These are phyloP conservation scores for Poecilia picta DNA, from an alignment of 2,797 vertebrate species.

Conservation along the genomic window DNA sequence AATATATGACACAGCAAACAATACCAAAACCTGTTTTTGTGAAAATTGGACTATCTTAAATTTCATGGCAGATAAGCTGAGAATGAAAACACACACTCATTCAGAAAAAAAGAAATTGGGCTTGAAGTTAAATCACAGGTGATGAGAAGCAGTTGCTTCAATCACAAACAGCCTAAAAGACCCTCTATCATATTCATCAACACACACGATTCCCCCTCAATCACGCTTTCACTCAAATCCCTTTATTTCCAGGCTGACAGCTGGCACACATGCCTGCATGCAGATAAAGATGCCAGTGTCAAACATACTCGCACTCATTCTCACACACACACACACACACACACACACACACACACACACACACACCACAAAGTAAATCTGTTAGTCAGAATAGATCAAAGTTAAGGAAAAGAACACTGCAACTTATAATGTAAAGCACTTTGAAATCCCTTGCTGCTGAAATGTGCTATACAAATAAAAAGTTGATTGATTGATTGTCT, in stretches of 20 bases:
- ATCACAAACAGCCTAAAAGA: constrained; percentile 39
- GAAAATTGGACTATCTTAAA: neutral
- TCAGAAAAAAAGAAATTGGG: neutral
- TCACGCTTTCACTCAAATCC: constrained; percentile 34
- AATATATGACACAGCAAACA: neutral
- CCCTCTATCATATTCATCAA: constrained; percentile 47
- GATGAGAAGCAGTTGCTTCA: constrained; percentile 38
- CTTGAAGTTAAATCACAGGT: constrained; percentile 34
- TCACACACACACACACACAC: neutral
- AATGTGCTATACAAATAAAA: no score
- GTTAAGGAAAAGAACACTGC: constrained; percentile 5
- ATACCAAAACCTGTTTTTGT: neutral
- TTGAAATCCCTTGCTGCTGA: no score
- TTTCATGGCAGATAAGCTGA: constrained; percentile 13
- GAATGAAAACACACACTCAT: constrained; percentile 5
- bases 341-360: neutral
- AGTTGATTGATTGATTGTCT: no score
- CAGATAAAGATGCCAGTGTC: constrained; percentile 30
- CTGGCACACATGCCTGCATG: constrained; percentile 17
- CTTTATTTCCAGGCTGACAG: constrained; percentile 34
- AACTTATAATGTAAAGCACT: constrained; percentile 6
- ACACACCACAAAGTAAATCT: neutral
- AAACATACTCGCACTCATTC: constrained; percentile 14
- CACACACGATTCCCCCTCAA: constrained; percentile 22
- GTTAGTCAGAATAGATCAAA: constrained; percentile 8